Evolutionary conservation across 2,113 vertebrate species (phyloP).

Genomic region (Otocyon megalotis): DNA sequence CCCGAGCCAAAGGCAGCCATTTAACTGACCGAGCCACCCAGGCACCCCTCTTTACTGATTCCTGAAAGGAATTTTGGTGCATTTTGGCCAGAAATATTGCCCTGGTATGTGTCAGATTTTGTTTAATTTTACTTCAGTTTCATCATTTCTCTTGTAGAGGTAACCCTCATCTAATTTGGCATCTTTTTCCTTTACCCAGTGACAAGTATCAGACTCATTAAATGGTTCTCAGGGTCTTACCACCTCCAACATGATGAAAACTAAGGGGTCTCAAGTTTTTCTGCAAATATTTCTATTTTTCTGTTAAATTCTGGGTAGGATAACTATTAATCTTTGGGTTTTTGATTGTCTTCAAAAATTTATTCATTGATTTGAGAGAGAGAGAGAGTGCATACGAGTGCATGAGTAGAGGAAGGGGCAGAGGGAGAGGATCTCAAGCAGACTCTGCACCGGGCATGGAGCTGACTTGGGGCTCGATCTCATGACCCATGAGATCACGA

Average conservation of each 20-base stretch:
- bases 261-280: neutral
- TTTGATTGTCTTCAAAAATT: neutral
- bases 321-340: neutral
- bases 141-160: neutral
- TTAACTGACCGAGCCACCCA: neutral
- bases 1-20: neutral
- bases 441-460: neutral
- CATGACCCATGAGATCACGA: neutral
- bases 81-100: neutral
- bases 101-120: neutral
- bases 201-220: neutral
- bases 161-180: slow-evolving; percentile 35
- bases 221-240: slow-evolving; percentile 2
- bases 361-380: neutral
- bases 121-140: slow-evolving; percentile 15
- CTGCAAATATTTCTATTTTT: slow-evolving; percentile 15
- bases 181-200: neutral
- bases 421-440: neutral
- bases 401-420: neutral
- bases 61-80: slow-evolving; percentile 14
- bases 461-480: neutral
- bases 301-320: neutral
- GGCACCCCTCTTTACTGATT: neutral
- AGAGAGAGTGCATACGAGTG: neutral
- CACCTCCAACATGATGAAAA: neutral